Percentiles rank a stretch among this genome's conserved stretches.
These are phyloP conservation scores for Tiliacea aurago DNA, from an alignment of 2,888 invertebrate species.

Conservation along the genomic window DNA sequence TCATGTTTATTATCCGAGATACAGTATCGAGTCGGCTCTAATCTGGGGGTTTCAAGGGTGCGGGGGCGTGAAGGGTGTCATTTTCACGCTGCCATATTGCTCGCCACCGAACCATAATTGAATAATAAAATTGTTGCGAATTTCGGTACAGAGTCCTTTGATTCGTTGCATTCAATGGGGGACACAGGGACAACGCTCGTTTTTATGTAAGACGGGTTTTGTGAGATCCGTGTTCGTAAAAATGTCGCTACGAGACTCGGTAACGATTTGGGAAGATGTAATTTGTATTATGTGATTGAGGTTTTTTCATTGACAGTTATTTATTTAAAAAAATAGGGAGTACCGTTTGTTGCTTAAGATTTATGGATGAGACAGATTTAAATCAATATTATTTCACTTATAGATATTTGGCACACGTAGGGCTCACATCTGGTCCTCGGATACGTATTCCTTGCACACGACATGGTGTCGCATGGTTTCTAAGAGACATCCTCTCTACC, in stretches of 20 bases:
- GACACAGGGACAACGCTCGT: conserved; percentile 52
- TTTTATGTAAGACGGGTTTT: conserved; percentile 65
- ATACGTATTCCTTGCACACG: conserved; percentile 57
- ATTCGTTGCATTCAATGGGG: conserved; percentile 74
- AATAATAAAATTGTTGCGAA: conserved; percentile 84
- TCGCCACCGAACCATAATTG: conserved; percentile 81
- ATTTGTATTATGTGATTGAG: conserved; percentile 58
- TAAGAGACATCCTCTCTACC: conserved; percentile 63
- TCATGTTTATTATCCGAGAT: conserved; percentile 81
- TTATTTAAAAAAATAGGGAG: conserved; percentile 27
- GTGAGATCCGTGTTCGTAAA: conserved; percentile 56
- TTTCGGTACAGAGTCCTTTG: conserved; percentile 77
- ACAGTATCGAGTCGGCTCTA: conserved; percentile 73
- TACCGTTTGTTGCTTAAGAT: neutral
- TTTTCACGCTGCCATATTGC: conserved; percentile 83
- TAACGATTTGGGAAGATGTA: conserved; percentile 59
- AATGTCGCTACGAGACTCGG: conserved; percentile 45
- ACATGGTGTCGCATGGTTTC: conserved; percentile 53
- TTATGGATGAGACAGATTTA: conserved; percentile 25
- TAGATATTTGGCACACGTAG: conserved; percentile 46
- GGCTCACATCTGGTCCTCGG: conserved; percentile 27
- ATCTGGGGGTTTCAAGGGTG: conserved; percentile 71
- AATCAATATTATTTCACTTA: conserved; percentile 18
- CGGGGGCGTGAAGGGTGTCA: conserved; percentile 75
- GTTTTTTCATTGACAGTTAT: conserved; percentile 28